Evolutionary conservation across 2,888 invertebrate species (phyloP).

Genomic region (Eretmocerus hayati): DNA sequence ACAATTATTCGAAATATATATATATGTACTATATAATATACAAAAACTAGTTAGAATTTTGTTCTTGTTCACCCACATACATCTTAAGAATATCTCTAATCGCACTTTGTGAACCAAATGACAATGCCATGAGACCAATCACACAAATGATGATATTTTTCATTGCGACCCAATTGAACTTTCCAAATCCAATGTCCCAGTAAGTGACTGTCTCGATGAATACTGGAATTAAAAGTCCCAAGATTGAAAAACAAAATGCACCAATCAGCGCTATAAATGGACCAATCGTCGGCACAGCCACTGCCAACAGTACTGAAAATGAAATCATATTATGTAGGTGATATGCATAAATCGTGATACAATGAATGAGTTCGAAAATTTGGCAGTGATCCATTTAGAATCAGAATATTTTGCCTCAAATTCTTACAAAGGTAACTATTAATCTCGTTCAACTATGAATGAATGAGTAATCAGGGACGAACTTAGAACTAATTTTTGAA

Average conservation of each 20-base stretch:
- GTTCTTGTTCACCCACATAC: background rate
- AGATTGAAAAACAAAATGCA: conserved; percentile 85
- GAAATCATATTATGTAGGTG: too few species aligned
- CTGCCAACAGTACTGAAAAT: conserved; percentile 64
- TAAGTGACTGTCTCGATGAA: conserved; percentile 78
- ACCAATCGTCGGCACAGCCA: conserved; percentile 79
- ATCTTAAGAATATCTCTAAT: conserved; percentile 53
- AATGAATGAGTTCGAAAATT: background rate
- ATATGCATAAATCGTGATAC: background rate
- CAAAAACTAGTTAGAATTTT: too few species aligned
- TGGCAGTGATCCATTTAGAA: too few species aligned
- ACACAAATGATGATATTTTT: conserved; percentile 71
- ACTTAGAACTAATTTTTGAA: too few species aligned
- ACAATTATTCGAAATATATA: conserved; percentile 17
- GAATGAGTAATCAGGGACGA: too few species aligned
- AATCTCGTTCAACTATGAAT: too few species aligned
- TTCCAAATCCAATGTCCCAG: conserved; percentile 78
- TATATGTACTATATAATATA: too few species aligned
- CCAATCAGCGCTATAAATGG: conserved; percentile 90
- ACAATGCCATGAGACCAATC: conserved; percentile 72
- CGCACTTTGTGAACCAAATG: conserved; percentile 71
- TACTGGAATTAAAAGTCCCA: conserved; percentile 82
- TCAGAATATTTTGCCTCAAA: too few species aligned
- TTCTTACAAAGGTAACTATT: too few species aligned
- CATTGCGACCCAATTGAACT: conserved; percentile 63